phyloP scores from a whole-genome alignment of 2,888 invertebrate species.

The Mythimna loreyi region DNA sequence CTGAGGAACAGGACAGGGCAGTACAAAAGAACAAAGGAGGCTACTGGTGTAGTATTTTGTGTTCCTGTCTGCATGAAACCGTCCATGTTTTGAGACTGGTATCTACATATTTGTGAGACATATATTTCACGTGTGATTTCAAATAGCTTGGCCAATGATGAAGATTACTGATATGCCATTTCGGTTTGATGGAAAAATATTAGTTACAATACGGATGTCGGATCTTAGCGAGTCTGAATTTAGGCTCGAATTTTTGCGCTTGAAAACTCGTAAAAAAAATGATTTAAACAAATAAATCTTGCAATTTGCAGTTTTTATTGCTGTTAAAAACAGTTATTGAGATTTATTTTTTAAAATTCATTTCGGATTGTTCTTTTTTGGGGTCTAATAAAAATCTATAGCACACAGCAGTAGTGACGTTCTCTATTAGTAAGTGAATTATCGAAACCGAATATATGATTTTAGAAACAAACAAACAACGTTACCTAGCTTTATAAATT shows the following conservation, averaged over 20 bases:
- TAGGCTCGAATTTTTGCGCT: no score
- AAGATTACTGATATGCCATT: no score
- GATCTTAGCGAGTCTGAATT: no score
- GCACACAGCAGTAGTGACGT: neutral
- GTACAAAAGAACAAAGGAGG: constrained; percentile 63
- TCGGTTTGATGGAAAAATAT: no score
- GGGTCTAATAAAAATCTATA: neutral
- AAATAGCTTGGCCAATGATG: no score
- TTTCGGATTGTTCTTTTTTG: no score
- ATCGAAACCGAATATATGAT: neutral
- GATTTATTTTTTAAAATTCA: no score
- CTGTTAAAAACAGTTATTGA: no score
- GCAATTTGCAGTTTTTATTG: no score
- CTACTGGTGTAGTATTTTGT: constrained; percentile 55
- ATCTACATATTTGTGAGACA: neutral
- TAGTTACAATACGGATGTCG: no score
- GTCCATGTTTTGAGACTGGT: constrained; percentile 22
- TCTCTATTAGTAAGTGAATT: neutral
- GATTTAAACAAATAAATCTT: no score
- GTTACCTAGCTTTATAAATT: neutral
- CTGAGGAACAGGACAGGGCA: constrained; percentile 45
- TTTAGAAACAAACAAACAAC: neutral
- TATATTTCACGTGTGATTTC: neutral
- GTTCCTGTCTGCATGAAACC: constrained; percentile 33
- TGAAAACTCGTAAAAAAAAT: no score